Evolutionary conservation across 2,113 vertebrate species (phyloP).

Genomic region (Scolopax mira): DNA sequence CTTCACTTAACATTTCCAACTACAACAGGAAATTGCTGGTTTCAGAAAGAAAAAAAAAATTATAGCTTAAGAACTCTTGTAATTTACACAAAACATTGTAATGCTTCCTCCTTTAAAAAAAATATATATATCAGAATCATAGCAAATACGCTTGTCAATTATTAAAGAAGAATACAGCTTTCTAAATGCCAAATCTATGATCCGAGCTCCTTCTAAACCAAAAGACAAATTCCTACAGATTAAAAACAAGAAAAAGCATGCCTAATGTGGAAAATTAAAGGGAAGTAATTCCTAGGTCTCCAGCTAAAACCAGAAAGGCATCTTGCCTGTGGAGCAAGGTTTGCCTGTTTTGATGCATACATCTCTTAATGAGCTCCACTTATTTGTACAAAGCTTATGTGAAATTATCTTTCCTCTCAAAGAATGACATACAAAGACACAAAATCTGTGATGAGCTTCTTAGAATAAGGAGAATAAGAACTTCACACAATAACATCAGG

Average conservation of each 20-base stretch:
- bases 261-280: neutral
- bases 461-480: neutral
- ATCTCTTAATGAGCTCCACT: neutral
- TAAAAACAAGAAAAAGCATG: neutral
- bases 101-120: neutral
- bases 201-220: neutral
- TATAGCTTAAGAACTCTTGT: neutral
- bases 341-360: neutral
- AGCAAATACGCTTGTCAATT: neutral
- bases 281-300: neutral
- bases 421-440: neutral
- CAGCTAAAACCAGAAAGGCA: neutral
- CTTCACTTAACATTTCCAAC: slow-evolving; percentile 26
- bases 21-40: slow-evolving; percentile 19
- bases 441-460: neutral
- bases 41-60: neutral
- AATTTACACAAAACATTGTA: slow-evolving; percentile 6
- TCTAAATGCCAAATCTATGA: neutral
- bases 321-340: neutral
- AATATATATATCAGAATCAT: neutral
- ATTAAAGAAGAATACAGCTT: neutral
- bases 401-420: neutral
- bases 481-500: neutral
- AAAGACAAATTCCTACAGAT: neutral
- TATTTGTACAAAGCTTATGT: neutral